Evolutionary conservation across 2,113 vertebrate species (phyloP).

Genomic region (Petaurus breviceps): DNA sequence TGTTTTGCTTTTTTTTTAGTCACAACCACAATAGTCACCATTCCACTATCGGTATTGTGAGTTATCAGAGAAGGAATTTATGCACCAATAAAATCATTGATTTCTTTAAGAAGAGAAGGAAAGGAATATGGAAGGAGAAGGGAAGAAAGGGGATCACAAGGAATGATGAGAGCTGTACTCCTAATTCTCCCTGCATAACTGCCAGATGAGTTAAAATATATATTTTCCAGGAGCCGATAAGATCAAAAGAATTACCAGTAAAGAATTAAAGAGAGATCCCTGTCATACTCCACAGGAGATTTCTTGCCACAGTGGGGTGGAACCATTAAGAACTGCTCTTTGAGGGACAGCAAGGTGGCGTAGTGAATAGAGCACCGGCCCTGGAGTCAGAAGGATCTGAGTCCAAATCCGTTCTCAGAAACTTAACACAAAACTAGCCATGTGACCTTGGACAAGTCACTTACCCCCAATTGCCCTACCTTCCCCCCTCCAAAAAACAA

Average conservation of each 20-base stretch:
- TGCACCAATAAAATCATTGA: neutral
- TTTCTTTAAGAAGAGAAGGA: neutral
- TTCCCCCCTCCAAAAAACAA: no score
- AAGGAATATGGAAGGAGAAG: neutral
- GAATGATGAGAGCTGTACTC: neutral
- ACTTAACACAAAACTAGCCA: no score
- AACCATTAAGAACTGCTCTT: neutral
- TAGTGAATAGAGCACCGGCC: no score
- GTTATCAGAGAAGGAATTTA: neutral
- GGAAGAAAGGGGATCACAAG: neutral
- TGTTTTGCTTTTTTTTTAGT: no score
- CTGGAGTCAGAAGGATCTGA: no score
- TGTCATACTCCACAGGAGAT: neutral
- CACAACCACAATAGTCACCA: neutral
- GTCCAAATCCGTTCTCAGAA: no score
- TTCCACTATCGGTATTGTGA: neutral
- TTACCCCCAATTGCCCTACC: no score
- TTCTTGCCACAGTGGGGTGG: neutral
- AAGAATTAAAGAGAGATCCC: neutral
- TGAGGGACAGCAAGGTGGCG: no score
- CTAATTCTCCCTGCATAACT: neutral
- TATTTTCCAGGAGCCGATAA: conserved; percentile 52
- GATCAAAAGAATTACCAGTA: conserved; percentile 36
- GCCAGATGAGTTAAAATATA: neutral
- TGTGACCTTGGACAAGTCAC: no score